Evolutionary conservation across 2,888 invertebrate genomes (phyloP).

Genomic region (Bembecia ichneumoniformis): DNA sequence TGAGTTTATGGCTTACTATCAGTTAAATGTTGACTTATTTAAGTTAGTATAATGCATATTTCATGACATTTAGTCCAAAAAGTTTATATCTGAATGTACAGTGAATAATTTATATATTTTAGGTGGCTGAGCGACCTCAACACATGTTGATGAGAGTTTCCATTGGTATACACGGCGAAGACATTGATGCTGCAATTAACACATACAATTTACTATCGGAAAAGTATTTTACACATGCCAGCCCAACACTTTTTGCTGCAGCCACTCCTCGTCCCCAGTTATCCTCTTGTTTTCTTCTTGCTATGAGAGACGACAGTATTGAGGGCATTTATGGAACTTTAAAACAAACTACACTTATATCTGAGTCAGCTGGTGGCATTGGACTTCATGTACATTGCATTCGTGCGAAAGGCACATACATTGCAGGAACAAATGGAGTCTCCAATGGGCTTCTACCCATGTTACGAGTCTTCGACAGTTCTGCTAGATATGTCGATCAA

Average conservation of each 20-base stretch:
- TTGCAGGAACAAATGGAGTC: conserved; percentile 93
- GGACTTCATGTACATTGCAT: conserved; percentile 97
- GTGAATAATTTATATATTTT: conserved; percentile 5
- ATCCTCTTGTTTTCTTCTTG: conserved; percentile 95
- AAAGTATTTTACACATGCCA: conserved; percentile 97
- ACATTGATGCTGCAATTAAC: conserved; percentile 93
- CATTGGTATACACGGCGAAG: conserved; percentile 95
- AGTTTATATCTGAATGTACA: too few species aligned
- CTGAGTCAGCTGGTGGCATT: conserved; percentile 97
- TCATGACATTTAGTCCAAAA: too few species aligned
- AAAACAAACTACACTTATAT: conserved; percentile 94
- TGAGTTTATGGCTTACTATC: too few species aligned
- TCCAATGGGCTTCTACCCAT: conserved; percentile 98
- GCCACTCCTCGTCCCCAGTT: conserved; percentile 93
- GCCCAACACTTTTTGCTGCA: conserved; percentile 96
- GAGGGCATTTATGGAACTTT: conserved; percentile 95
- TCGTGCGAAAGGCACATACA: conserved; percentile 90
- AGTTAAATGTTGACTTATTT: too few species aligned
- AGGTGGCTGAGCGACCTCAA: conserved; percentile 95
- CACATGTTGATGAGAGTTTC: conserved; percentile 99
- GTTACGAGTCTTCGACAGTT: conserved; percentile 95
- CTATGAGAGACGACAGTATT: conserved; percentile 95
- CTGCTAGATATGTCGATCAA: conserved; percentile 97
- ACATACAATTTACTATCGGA: conserved; percentile 97
- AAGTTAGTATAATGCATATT: too few species aligned